Conservation (phyloP, 2,888 invertebrate genomes). For the Protodeltote pygarga region DNA sequence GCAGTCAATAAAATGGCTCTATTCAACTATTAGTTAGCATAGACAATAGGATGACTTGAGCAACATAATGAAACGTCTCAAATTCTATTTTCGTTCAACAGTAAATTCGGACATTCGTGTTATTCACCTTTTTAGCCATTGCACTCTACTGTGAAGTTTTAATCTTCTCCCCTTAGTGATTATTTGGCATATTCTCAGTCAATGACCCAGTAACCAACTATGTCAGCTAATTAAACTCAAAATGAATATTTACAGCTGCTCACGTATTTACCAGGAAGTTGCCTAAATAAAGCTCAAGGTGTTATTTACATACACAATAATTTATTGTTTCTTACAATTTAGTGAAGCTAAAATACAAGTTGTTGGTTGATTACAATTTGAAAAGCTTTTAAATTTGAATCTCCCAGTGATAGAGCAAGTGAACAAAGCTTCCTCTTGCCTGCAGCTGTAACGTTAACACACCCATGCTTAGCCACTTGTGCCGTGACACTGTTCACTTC, state of each 20-base stretch:
- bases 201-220: conserved; percentile 52
- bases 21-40: no score
- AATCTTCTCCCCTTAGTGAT: conserved; percentile 33
- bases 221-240: conserved; percentile 51
- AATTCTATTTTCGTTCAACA: conserved; percentile 2
- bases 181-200: conserved; percentile 53
- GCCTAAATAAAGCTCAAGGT: conserved; percentile 83
- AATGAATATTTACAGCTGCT: conserved; percentile 58
- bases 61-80: conserved; percentile 1
- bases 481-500: conserved; percentile 62
- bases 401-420: conserved; percentile 79
- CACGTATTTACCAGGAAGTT: conserved; percentile 64
- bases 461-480: conserved; percentile 73
- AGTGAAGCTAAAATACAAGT: conserved; percentile 86
- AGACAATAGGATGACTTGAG: conserved; percentile 1
- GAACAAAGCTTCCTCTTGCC: conserved; percentile 76
- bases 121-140: conserved; percentile 3
- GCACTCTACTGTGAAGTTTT: conserved; percentile 22
- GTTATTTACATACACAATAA: conserved; percentile 87
- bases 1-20: no score
- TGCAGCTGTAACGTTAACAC: conserved; percentile 76
- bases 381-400: conserved; percentile 82
- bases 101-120: background rate
- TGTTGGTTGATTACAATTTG: conserved; percentile 84
- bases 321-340: conserved; percentile 87